phyloP scores from a whole-genome alignment of 2,113 vertebrate genomes.

The Struthidea cinerea region DNA sequence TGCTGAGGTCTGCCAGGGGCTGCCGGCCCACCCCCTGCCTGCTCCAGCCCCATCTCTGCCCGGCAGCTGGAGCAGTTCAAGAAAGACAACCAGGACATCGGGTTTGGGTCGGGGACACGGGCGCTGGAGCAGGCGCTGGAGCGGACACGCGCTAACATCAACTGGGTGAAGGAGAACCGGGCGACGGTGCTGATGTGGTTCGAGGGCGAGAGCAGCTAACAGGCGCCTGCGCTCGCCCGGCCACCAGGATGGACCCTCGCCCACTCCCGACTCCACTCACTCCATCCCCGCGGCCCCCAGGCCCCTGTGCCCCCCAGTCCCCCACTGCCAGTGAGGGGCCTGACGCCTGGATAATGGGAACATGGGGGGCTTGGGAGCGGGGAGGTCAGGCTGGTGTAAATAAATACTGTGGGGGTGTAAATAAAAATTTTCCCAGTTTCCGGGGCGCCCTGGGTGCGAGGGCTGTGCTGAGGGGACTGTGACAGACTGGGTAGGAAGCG shows the following conservation, averaged over 20 bases:
- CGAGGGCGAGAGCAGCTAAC: accelerated
- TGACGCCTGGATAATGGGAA: not conserved
- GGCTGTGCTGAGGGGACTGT: not conserved
- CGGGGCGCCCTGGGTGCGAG: not conserved
- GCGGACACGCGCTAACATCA: slow-evolving; percentile 79
- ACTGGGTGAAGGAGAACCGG: slow-evolving; percentile 81
- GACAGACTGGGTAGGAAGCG: not conserved
- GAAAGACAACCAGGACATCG: slow-evolving; percentile 61
- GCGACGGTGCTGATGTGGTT: slow-evolving; percentile 72
- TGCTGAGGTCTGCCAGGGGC: not conserved
- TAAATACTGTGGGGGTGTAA: not conserved
- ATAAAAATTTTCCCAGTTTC: not conserved
- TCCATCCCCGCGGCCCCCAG: accelerated
- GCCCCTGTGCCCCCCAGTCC: not conserved
- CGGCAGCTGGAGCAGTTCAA: slow-evolving; percentile 83
- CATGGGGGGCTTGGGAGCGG: not conserved
- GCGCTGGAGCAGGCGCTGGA: slow-evolving; percentile 83
- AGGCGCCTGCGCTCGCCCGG: accelerated
- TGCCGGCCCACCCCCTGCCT: accelerated
- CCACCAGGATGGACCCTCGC: accelerated
- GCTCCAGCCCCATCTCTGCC: not conserved
- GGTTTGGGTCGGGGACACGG: slow-evolving; percentile 75
- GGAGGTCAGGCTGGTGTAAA: not conserved
- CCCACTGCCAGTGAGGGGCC: not conserved
- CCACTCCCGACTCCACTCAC: accelerated